Evolutionary conservation across 2,888 invertebrate genomes (phyloP).

Genomic region (Hedya salicella): DNA sequence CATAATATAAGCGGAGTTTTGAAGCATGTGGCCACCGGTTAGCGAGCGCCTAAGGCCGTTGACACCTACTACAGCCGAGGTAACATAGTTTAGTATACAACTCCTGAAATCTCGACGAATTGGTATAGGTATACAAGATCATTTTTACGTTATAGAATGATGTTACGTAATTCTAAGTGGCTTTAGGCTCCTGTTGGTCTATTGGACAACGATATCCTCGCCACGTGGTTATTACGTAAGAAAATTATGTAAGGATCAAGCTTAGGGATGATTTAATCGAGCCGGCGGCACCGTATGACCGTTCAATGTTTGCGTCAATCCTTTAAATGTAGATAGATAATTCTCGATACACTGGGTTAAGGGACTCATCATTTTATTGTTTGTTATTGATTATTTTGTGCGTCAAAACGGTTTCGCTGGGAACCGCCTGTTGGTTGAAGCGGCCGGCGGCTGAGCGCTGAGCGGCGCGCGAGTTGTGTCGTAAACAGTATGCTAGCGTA

Average conservation of each 20-base stretch:
- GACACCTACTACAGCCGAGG: slow-evolving; percentile 30
- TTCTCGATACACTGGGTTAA: neutral
- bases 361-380: neutral
- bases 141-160: slow-evolving; percentile 41
- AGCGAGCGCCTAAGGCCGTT: slow-evolving; percentile 34
- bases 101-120: slow-evolving; percentile 35
- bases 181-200: slow-evolving; percentile 27
- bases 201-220: slow-evolving; percentile 47
- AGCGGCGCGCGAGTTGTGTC: slow-evolving; percentile 27
- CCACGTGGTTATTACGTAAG: slow-evolving; percentile 75
- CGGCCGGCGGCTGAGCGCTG: slow-evolving; percentile 2
- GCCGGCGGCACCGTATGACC: slow-evolving; percentile 26
- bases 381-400: neutral
- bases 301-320: slow-evolving; percentile 7
- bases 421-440: neutral
- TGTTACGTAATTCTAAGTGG: slow-evolving; percentile 43
- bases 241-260: slow-evolving; percentile 68
- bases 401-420: neutral
- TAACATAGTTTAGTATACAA: slow-evolving; percentile 23
- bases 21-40: slow-evolving; percentile 37
- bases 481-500: slow-evolving; percentile 42
- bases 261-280: slow-evolving; percentile 53
- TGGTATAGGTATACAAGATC: slow-evolving; percentile 35
- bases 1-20: slow-evolving; percentile 17
- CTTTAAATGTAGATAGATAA: neutral